phyloP scores from a whole-genome alignment of 2,797 vertebrate species.

The Triplophysa yarkandensis region DNA sequence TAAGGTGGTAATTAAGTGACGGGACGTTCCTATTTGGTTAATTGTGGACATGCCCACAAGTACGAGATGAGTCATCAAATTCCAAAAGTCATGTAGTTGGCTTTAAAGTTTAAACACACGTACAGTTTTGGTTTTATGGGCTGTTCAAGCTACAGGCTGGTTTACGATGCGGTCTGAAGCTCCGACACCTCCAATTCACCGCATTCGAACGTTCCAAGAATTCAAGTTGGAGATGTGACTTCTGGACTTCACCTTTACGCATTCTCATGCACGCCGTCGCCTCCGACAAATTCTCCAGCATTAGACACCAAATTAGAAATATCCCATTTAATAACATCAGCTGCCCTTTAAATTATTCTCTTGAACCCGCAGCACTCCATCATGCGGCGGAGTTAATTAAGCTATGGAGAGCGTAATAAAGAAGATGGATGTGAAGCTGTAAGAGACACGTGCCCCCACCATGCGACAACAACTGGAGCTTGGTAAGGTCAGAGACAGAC shows the following conservation, averaged over 20 bases:
- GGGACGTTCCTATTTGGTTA: not conserved
- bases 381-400: slow-evolving; percentile 75
- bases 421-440: slow-evolving; percentile 72
- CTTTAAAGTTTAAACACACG: not conserved
- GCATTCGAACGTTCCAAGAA: slow-evolving; percentile 3
- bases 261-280: slow-evolving; percentile 31
- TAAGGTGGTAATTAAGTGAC: not conserved
- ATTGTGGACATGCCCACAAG: not conserved
- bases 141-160: not conserved
- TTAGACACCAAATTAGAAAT: slow-evolving; percentile 54
- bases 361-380: slow-evolving; percentile 70
- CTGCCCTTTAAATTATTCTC: slow-evolving; percentile 76
- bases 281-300: slow-evolving; percentile 41
- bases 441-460: slow-evolving; percentile 60
- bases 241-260: slow-evolving; percentile 32
- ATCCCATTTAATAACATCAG: slow-evolving; percentile 65
- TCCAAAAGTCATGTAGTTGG: not conserved
- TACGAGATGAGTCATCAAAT: not conserved
- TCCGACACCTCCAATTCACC: not conserved
- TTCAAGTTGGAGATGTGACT: slow-evolving; percentile 10
- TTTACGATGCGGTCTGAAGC: not conserved
- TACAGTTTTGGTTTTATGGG: not conserved
- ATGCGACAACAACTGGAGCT: slow-evolving; percentile 66
- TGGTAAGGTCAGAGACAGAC: slow-evolving; percentile 73
- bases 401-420: slow-evolving; percentile 73